Evolutionary conservation across 23 tunicate species (phyloP), one percentile per base, ranked within the genome.

Genomic region (Trididemnum nubilum): DNA sequence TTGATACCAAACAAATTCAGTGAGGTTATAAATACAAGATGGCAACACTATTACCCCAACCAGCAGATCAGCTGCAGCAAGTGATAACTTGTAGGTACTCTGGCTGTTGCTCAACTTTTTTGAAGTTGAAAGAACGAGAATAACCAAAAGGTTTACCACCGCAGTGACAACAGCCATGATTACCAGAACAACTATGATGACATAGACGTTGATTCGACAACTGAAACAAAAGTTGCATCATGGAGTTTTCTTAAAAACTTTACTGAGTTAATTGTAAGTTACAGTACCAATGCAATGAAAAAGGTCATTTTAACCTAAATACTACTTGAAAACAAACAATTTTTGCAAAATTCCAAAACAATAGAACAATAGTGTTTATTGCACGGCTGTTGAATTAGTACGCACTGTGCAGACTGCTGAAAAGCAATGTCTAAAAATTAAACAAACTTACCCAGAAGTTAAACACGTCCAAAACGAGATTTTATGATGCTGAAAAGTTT

Each of bases 21-120:
- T 26, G 0, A 85, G 21, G 32, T 52, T 72, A 35, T 64, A 59
- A 39, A 85, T 73, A 70, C 72, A 79, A 26, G 73, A 73, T 0
- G 96, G 96, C 58, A 88, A 66, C 0, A 90, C 89, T 2, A 90
- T 49, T 15, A 85, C 33, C 19, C 96, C 96, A 0, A 85, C 86
- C 25, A 84, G 2, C 24, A 90, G 28, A 36, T 90, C 96, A 65
- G 89, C 85, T 33, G 78, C 36, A 1, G 89, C 96, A 22, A 90
- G 64, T 34, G 86, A 84, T 22, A 90, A 50, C 71, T 90, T 83
- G 79, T 83, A 90, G 22, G 81, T 78, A 4, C 86, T 50, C 79
- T 90, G 96, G 61, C 89, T 85, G 86, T 90, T 74, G 27, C 76
- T 78, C 9, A 85, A 75, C 7, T 35, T 51, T 0, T 78, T 59